phyloP scores from a whole-genome alignment of 2,797 vertebrate genomes.

The Scyliorhinus canicula region DNA sequence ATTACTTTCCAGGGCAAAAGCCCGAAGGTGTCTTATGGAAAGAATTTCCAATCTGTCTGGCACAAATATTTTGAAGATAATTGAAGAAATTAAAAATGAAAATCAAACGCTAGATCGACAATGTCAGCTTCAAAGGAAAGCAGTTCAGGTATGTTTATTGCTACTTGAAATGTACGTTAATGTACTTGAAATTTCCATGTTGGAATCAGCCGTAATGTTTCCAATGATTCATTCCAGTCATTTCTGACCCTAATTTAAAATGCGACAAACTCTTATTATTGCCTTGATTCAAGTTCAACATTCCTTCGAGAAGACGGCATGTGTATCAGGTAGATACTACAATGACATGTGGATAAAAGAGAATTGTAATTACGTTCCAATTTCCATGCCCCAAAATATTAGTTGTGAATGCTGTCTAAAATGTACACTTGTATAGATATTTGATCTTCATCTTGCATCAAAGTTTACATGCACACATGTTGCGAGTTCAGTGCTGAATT shows the following conservation, averaged over 20 bases:
- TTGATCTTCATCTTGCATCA: no score
- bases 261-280: not conserved
- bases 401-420: not conserved
- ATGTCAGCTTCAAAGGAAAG: not conserved
- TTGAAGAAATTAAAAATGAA: slow-evolving; percentile 17
- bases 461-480: no score
- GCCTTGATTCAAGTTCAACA: not conserved
- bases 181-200: not conserved
- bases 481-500: not conserved
- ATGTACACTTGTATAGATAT: no score
- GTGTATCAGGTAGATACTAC: not conserved
- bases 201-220: not conserved
- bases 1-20: not conserved
- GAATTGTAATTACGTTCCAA: not conserved
- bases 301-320: not conserved
- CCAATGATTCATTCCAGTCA: not conserved
- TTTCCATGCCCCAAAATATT: not conserved
- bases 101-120: not conserved
- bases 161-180: not conserved
- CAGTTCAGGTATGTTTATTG: not conserved
- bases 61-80: not conserved
- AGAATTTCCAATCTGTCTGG: not conserved
- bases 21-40: not conserved
- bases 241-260: not conserved
- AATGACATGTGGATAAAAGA: not conserved